Base-by-base conservation (phyloP, 2,888 invertebrate species). In the Erpobdella octoculata region DNA sequence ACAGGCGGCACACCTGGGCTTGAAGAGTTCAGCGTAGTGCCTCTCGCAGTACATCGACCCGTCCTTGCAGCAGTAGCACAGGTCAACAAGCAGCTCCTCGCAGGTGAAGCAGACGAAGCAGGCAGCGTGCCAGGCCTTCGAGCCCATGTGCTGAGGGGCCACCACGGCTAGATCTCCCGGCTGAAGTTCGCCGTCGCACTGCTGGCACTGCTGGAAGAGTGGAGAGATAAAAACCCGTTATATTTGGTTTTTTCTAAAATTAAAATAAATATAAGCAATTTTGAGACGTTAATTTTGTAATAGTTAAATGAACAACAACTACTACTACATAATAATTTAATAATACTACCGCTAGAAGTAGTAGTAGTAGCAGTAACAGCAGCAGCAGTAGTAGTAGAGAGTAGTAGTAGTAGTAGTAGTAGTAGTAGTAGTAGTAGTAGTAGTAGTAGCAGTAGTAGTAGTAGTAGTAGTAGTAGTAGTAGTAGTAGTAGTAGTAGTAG, bases 21-120 rank as follows among this genome's bases (percentile, higher is more conserved):
- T 93, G 81, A 96, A 87, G 80, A 91, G 88, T 85, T 98, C 96
- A 68, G 95, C 94, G 84, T 95, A 98, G 85, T 98, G 97, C 70
- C 97, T 86, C 31, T 96, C 95, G 84, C 97, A 98, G 85, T 91
- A 96, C 71, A 97, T 87, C 73, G 90, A 87, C 38, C 81, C 82
- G 71, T 91, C 91, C 80, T 91, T 89, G 87, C 89, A 90, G 84
- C 97, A 97, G 85, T 97, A 96, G 68, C 93, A 91, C 79, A 98
- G 88, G 85, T 98, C 97, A 74, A 96, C 95, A 74, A 98, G 88
- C 71, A 94, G 87, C 85, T 97, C 93, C 78, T 90, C 88, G 85
- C 96, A 96, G 72, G 89, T 88, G 77, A 87, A 86, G 85, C 96
- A 97, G 72, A 88, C 87, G 85, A 96, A 98, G 85, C 98, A 98